Conservation (phyloP, 1,140 invertebrate species). For the Macrotrachela quadricornifera region DNA sequence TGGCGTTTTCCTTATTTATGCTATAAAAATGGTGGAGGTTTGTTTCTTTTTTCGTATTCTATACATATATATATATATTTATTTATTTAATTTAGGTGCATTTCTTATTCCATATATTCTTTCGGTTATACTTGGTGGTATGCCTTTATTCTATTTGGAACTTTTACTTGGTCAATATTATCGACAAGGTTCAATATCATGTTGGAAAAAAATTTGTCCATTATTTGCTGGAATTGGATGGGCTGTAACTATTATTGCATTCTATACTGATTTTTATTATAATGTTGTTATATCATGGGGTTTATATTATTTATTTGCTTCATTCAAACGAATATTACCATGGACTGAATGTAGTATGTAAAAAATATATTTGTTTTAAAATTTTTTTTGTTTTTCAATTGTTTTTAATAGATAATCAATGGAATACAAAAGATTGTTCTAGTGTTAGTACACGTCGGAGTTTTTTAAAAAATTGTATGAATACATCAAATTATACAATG, state of each 20-base stretch:
- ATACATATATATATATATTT: not conserved
- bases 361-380: constrained; percentile 16
- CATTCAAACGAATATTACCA: constrained; percentile 41
- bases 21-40: constrained; percentile 74
- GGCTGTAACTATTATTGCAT: constrained; percentile 77
- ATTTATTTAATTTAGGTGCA: constrained; percentile 19
- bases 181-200: constrained; percentile 27
- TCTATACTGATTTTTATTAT: constrained; percentile 95
- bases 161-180: constrained; percentile 33
- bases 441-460: too few relatives aligned
- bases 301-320: constrained; percentile 58
- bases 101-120: constrained; percentile 33
- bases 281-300: constrained; percentile 95
- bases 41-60: not conserved
- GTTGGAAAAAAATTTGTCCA: constrained; percentile 72
- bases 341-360: constrained; percentile 70
- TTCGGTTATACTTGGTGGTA: constrained; percentile 32
- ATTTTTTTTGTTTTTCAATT: constrained; percentile 38
- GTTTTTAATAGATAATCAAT: constrained; percentile 23
- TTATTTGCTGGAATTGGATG: constrained; percentile 75
- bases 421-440: constrained; percentile 17
- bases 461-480: too few relatives aligned
- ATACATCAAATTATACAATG: too few relatives aligned
- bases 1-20: constrained; percentile 85
- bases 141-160: constrained; percentile 35